Base-by-base conservation (phyloP, 2,888 invertebrate species). In the Eustalomyia histrio region DNA sequence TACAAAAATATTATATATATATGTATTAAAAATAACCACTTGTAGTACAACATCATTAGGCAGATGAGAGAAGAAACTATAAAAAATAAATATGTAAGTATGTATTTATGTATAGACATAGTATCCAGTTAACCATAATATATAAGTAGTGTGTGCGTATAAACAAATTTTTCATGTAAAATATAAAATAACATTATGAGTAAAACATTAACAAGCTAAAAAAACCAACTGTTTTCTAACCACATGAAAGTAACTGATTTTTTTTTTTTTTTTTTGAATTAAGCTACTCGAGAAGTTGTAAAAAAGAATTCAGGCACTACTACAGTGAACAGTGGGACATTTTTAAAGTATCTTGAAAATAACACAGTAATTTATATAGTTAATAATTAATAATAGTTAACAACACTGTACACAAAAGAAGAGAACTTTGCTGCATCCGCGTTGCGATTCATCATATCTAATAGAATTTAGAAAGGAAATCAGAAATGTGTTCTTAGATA, bases 161-260 rank as follows among this genome's bases (percentile, higher is more conserved):
- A n/a, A 47, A 47, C 43, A 47, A 47, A 47, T 47, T 47, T 14
- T n/a, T 4, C 1, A 47, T 29, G 14, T n/a, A 47, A 14, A 14
- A 12, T 14, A 12, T 12, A 47, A 14, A 47, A 47, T n/a, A 47
- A 29, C 6, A n/a, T 43, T 43, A 43, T 47, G 7, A 29, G 7
- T 47, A 47, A 47, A 47, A 14, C 1, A 7, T n/a, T 47, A 47
- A 47, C 43, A 47, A 47, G 43, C 43, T 47, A 29, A 47, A 12
- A n/a, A 47, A 47, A 47, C 43, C 43, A 47, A 47, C 43, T 47
- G 43, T 1, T 47, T n/a, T 47, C n/a, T n/a, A 47, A n/a, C 43
- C 43, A 47, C 43, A 47, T 47, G 43, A 47, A 47, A 47, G n/a
- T n/a, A 47, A n/a, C 43, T 47, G 43, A 47, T 47, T 47, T 47